phyloP scores from a whole-genome alignment of 2,888 invertebrate genomes.

The Ormyrus rosae region DNA sequence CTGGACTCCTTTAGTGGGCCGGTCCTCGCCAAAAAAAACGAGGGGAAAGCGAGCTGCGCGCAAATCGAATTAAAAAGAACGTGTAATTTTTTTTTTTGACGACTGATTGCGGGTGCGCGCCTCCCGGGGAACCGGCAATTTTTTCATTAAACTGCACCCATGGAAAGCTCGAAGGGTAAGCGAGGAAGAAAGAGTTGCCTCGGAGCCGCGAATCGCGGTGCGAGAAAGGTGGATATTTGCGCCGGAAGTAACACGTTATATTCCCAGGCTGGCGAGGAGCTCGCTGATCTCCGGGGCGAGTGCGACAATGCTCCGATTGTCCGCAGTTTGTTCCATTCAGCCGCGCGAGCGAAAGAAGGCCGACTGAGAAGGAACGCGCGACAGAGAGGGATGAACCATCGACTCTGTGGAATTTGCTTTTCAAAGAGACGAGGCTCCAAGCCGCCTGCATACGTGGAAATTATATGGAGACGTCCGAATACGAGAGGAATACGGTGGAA shows the following conservation, averaged over 20 bases:
- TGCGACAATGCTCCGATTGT: slow-evolving; percentile 69
- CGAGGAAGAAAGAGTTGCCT: not conserved
- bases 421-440: slow-evolving; percentile 1
- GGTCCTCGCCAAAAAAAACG: not conserved
- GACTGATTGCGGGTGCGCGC: slow-evolving; percentile 58
- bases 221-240: slow-evolving; percentile 33
- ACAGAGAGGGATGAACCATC: slow-evolving; percentile 7
- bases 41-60: slow-evolving; percentile 46
- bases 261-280: slow-evolving; percentile 58
- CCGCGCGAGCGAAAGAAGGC: slow-evolving; percentile 17
- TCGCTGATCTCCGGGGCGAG: slow-evolving; percentile 49
- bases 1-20: slow-evolving; percentile 30
- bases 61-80: slow-evolving; percentile 73
- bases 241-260: slow-evolving; percentile 69
- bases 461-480: not conserved
- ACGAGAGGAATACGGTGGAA: not conserved
- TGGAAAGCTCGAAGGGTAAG: not conserved
- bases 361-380: slow-evolving; percentile 11
- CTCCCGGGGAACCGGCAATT: slow-evolving; percentile 63
- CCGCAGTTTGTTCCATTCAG: slow-evolving; percentile 58
- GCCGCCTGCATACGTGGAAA: slow-evolving; percentile 19
- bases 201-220: not conserved
- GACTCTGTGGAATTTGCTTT: slow-evolving; percentile 29
- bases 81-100: slow-evolving; percentile 69
- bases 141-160: slow-evolving; percentile 53